These are phyloP conservation scores for Rhynchomys soricoides DNA, from an alignment of 2,113 vertebrate species.

Conservation along the genomic window DNA sequence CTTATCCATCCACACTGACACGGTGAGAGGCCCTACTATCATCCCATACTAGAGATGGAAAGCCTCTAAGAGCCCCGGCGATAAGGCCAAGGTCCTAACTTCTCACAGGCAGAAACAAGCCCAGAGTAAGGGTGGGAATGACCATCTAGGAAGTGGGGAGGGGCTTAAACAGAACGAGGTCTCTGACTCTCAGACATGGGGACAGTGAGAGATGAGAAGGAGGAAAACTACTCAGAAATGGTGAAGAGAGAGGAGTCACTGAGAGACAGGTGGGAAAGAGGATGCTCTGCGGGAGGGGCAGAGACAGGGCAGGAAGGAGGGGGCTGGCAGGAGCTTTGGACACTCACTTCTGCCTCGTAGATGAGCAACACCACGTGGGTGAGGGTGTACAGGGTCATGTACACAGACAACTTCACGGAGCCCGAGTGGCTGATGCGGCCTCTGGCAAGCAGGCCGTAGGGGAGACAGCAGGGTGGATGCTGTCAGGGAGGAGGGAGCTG, in stretches of 20 bases:
- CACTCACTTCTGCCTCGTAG: constrained; percentile 92
- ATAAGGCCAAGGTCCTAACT: neutral
- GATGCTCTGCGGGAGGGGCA: neutral
- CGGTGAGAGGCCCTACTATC: neutral
- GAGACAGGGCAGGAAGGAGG: neutral
- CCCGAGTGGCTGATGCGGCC: constrained; percentile 95
- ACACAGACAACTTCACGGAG: constrained; percentile 94
- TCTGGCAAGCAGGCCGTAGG: constrained; percentile 82
- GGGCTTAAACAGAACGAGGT: neutral
- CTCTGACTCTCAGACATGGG: neutral
- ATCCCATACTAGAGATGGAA: neutral
- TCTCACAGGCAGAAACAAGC: neutral
- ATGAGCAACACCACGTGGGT: constrained; percentile 95
- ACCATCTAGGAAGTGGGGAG: neutral
- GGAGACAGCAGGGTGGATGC: constrained; percentile 58
- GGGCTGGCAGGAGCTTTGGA: neutral
- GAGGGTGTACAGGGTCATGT: constrained; percentile 96
- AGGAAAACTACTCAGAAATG: neutral
- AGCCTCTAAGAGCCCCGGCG: neutral
- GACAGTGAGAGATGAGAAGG: constrained; percentile 45
- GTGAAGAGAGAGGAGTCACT: neutral
- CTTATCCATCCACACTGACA: neutral
- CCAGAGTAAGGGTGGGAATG: neutral
- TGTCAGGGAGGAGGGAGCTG: constrained; percentile 47
- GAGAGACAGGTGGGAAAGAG: neutral